phyloP scores from a whole-genome alignment of 2,888 invertebrate genomes.

The Melanotus villosus region DNA sequence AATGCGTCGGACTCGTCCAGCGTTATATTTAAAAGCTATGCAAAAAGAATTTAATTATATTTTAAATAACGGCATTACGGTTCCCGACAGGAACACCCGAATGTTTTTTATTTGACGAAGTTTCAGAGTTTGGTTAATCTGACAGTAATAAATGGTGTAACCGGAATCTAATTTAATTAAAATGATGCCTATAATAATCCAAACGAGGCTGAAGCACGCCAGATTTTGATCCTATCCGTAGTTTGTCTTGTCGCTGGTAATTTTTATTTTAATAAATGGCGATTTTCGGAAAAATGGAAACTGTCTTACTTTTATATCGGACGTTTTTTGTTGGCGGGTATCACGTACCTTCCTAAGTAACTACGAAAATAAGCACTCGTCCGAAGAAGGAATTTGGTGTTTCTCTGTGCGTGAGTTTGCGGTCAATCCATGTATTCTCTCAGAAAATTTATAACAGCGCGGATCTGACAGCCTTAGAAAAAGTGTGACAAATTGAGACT shows the following conservation, averaged over 20 bases:
- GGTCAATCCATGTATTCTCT: slow-evolving; percentile 39
- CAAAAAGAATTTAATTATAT: slow-evolving; percentile 11
- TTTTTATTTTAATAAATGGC: background rate
- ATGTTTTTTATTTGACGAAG: slow-evolving; percentile 13
- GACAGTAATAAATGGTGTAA: slow-evolving; percentile 26
- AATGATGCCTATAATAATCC: slow-evolving; percentile 21
- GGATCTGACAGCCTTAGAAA: slow-evolving; percentile 44
- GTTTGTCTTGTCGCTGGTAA: background rate
- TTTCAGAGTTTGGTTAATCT: slow-evolving; percentile 17
- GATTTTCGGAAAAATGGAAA: background rate
- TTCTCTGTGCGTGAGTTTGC: slow-evolving; percentile 21
- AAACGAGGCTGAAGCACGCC: background rate
- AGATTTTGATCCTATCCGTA: background rate
- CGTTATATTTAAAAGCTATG: background rate
- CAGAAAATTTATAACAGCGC: slow-evolving; percentile 45
- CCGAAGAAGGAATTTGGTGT: slow-evolving; percentile 26
- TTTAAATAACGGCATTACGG: background rate
- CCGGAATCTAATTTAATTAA: slow-evolving; percentile 24
- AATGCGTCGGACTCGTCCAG: no score
- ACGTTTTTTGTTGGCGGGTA: background rate
- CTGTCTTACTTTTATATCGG: background rate
- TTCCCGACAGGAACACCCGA: background rate
- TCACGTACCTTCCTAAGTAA: slow-evolving; percentile 11
- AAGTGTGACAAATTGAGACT: slow-evolving; percentile 49
- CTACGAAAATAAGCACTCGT: slow-evolving; percentile 19